These are phyloP conservation scores for Xiphorhynchus erythropygius DNA, from an alignment of 2,797 vertebrate species.

Conservation along the genomic window DNA sequence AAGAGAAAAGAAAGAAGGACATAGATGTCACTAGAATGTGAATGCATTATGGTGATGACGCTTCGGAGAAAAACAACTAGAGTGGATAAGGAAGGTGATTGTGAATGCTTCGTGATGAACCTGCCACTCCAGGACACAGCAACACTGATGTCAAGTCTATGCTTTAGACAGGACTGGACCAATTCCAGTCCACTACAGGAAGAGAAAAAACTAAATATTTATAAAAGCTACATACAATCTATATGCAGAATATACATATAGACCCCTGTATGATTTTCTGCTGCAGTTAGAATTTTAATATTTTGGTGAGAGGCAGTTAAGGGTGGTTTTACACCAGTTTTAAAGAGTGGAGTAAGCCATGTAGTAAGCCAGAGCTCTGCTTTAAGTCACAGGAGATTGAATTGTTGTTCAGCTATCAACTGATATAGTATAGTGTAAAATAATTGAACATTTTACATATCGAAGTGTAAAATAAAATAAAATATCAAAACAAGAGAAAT, in stretches of 20 bases:
- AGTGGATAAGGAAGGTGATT: neutral
- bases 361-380: neutral
- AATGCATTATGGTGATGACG: neutral
- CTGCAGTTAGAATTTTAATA: neutral
- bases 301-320: neutral
- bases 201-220: neutral
- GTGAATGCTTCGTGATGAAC: neutral
- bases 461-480: neutral
- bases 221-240: neutral
- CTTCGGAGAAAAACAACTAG: neutral
- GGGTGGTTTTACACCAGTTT: neutral
- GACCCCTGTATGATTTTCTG: neutral
- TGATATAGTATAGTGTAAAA: neutral
- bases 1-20: neutral
- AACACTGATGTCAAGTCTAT: neutral
- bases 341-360: neutral
- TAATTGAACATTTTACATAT: neutral
- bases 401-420: rapidly evolving
- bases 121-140: neutral
- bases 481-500: neutral
- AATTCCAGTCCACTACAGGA: neutral
- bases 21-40: neutral
- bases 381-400: neutral
- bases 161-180: neutral
- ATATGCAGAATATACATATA: neutral